Evolutionary conservation across 1,140 invertebrate genomes (phyloP).

Genomic region (Panulirus ornatus): DNA sequence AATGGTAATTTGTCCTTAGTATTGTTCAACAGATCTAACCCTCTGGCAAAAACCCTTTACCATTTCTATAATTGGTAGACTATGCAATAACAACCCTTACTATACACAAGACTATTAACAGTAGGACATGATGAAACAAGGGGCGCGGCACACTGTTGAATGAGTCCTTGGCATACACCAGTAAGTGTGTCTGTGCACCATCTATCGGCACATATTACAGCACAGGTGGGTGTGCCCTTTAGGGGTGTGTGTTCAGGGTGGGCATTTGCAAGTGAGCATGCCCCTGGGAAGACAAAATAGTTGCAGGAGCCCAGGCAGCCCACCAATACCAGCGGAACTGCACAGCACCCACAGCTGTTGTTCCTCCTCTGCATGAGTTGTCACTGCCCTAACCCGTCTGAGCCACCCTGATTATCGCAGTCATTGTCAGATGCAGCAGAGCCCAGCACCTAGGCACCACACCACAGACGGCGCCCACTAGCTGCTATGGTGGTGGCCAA

Average conservation of each 20-base stretch:
- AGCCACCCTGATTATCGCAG: constrained; percentile 69
- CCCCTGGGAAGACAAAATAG: constrained; percentile 68
- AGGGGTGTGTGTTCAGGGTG: constrained; percentile 64
- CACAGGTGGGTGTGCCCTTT: constrained; percentile 54
- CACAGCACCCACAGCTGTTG: constrained; percentile 66
- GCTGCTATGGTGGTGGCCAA: constrained; percentile 65
- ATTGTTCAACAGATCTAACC: constrained; percentile 76
- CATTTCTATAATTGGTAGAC: constrained; percentile 76
- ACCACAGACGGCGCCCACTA: constrained; percentile 66
- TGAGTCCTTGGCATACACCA: constrained; percentile 74
- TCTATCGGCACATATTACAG: constrained; percentile 44
- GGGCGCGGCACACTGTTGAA: constrained; percentile 74
- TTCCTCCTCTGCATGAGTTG: constrained; percentile 59
- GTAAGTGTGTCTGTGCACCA: constrained; percentile 68
- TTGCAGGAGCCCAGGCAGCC: constrained; percentile 60
- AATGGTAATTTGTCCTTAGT: constrained; percentile 75
- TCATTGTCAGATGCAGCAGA: constrained; percentile 59
- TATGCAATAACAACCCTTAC: constrained; percentile 76
- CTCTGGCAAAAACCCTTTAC: constrained; percentile 76
- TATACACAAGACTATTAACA: constrained; percentile 76
- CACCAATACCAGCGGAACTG: constrained; percentile 20
- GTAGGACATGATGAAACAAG: constrained; percentile 75
- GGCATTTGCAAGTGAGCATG: constrained; percentile 62
- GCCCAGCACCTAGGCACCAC: constrained; percentile 70
- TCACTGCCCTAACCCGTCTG: constrained; percentile 47